Evolutionary conservation across 2,888 invertebrate genomes (phyloP).

Genomic region (Cheilosia soror): DNA sequence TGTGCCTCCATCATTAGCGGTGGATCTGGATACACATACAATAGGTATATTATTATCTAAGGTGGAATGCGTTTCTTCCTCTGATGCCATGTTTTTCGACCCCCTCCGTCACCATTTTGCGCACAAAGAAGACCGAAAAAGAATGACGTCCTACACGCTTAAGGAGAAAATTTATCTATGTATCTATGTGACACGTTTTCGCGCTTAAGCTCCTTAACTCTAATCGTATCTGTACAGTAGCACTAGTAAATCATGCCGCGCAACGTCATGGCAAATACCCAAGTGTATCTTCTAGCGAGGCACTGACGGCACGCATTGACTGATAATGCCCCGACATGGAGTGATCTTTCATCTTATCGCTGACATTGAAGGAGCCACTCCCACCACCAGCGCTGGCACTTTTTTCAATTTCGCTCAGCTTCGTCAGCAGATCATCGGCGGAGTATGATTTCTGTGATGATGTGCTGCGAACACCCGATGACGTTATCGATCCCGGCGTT

Average conservation of each 20-base stretch:
- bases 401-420: slow-evolving; percentile 81
- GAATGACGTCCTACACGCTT: background rate
- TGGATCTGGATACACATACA: slow-evolving; percentile 47
- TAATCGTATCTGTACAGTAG: slow-evolving; percentile 32
- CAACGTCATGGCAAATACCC: slow-evolving; percentile 83
- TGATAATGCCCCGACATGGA: slow-evolving; percentile 81
- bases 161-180: background rate
- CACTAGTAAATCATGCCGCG: slow-evolving; percentile 1
- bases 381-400: slow-evolving; percentile 77
- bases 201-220: background rate
- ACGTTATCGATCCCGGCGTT: slow-evolving; percentile 67
- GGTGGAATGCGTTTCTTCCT: slow-evolving; percentile 30
- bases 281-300: slow-evolving; percentile 84
- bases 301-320: slow-evolving; percentile 82
- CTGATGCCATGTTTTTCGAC: slow-evolving; percentile 20
- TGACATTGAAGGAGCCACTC: slow-evolving; percentile 71
- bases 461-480: slow-evolving; percentile 63
- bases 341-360: slow-evolving; percentile 69
- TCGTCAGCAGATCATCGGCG: slow-evolving; percentile 81
- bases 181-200: no score
- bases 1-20: slow-evolving; percentile 25
- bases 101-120: background rate
- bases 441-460: slow-evolving; percentile 80
- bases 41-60: background rate
- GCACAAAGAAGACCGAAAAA: slow-evolving; percentile 20